A percentile compares a stretch with the other conserved stretches of the same genome.
phyloP scores from a whole-genome alignment of 1,140 invertebrate species.

The Adelges cooleyi region DNA sequence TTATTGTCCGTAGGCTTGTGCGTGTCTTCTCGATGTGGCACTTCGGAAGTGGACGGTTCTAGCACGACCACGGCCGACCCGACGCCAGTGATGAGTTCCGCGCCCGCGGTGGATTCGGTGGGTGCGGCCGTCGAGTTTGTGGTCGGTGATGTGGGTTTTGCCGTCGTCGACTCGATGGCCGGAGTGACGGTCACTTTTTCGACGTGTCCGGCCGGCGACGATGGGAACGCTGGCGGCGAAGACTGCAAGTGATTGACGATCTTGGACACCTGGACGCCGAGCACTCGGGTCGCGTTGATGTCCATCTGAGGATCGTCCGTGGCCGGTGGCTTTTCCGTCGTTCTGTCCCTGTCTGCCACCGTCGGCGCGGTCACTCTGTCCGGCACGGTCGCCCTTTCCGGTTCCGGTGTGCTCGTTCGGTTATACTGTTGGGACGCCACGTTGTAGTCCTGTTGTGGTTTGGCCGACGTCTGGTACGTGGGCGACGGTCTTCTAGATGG shows the following conservation, averaged over 20 bases:
- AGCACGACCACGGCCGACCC: constrained; percentile 31
- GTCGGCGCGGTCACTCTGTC: constrained; percentile 24
- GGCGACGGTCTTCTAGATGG: neutral
- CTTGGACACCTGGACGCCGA: constrained; percentile 11
- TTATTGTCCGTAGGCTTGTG: constrained; percentile 31
- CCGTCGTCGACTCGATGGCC: constrained; percentile 34
- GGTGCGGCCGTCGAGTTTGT: constrained; percentile 33
- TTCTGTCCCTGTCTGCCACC: no score
- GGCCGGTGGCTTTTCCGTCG: constrained; percentile 32
- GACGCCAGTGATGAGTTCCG: constrained; percentile 37
- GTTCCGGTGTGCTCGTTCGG: neutral
- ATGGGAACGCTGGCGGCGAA: constrained; percentile 1
- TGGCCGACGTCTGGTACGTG: neutral
- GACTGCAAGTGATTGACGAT: neutral
- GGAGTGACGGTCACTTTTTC: constrained; percentile 29
- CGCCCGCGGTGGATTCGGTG: constrained; percentile 35
- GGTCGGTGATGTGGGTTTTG: constrained; percentile 6
- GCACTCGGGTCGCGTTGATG: constrained; percentile 31
- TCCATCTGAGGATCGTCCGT: constrained; percentile 30
- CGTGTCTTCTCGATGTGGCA: constrained; percentile 26
- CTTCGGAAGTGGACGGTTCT: constrained; percentile 33
- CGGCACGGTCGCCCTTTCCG: neutral
- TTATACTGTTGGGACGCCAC: neutral
- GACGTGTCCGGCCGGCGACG: constrained; percentile 22
- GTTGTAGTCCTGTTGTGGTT: constrained; percentile 1